Evolutionary conservation across 2,113 vertebrate genomes (phyloP).

Genomic region (Ophthalmotilapia sp.): DNA sequence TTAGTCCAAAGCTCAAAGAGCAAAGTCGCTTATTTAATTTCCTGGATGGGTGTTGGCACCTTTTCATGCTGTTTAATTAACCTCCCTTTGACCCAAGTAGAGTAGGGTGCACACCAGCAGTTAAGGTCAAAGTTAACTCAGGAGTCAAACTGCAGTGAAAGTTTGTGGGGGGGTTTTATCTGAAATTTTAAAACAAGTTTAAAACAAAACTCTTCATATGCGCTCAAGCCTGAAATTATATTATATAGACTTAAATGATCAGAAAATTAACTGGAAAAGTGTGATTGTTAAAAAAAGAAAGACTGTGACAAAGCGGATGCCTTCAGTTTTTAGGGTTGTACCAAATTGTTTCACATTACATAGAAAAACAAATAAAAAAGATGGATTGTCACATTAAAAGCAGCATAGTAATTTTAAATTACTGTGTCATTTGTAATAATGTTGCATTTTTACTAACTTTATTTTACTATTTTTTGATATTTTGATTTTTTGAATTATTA

Average conservation of each 20-base stretch:
- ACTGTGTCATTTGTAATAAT: neutral
- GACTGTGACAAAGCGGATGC: neutral
- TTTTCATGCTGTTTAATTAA: neutral
- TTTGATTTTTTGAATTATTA: neutral
- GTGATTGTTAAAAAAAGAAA: neutral
- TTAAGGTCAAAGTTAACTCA: neutral
- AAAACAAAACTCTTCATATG: neutral
- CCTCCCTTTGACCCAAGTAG: neutral
- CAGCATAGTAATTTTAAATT: neutral
- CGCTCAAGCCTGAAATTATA: neutral
- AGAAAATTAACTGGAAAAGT: neutral
- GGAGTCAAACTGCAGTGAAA: neutral
- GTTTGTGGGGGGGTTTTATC: rapidly evolving
- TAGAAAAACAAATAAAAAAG: neutral
- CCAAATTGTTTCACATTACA: neutral
- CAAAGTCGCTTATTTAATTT: neutral
- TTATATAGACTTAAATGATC: neutral
- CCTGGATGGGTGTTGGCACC: neutral
- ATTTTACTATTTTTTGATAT: neutral
- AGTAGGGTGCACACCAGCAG: neutral
- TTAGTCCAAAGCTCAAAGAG: neutral
- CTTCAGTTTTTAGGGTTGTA: neutral
- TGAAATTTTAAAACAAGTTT: neutral
- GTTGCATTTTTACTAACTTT: neutral
- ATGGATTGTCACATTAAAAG: neutral